These are phyloP conservation scores for Phymastichus coffea DNA, from an alignment of 1,140 invertebrate species.

Conservation along the genomic window DNA sequence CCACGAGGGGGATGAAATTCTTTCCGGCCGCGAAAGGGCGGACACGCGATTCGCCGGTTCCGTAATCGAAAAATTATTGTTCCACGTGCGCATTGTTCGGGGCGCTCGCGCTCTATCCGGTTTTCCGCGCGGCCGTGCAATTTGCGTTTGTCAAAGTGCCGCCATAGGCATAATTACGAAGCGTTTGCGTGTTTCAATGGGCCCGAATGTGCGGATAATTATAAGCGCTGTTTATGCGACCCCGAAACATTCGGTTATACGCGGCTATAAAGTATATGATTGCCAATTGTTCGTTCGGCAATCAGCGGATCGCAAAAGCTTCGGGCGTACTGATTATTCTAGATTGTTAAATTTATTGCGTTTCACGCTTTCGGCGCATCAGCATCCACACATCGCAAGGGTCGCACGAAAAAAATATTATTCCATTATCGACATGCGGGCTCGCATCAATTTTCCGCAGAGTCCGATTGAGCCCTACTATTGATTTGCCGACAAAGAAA, in stretches of 20 bases:
- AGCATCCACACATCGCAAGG: too few relatives aligned
- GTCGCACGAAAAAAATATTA: too few relatives aligned
- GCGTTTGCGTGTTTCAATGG: too few relatives aligned
- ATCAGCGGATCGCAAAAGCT: conserved; percentile 3
- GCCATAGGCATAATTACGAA: too few relatives aligned
- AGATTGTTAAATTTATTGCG: conserved; percentile 15
- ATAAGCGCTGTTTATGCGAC: conserved; percentile 9
- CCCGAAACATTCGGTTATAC: conserved; percentile 16
- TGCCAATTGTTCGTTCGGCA: conserved; percentile 9
- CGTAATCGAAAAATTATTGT: conserved; percentile 17
- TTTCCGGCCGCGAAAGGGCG: neutral
- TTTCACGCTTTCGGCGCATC: too few relatives aligned
- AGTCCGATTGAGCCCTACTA: too few relatives aligned
- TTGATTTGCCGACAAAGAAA: too few relatives aligned
- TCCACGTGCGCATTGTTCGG: neutral
- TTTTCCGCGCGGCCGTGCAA: neutral
- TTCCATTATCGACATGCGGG: too few relatives aligned
- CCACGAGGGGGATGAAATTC: neutral
- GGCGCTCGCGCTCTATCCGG: neutral
- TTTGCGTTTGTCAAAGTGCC: too few relatives aligned
- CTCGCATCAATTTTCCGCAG: too few relatives aligned
- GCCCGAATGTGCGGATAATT: conserved; percentile 5
- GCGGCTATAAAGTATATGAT: conserved; percentile 1
- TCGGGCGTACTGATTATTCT: neutral
- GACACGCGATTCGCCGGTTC: too few relatives aligned